Evolutionary conservation across 2,888 invertebrate genomes (phyloP), one percentile per base, ranked within the genome.

Genomic region (Lissocephala sabroskyi): DNA sequence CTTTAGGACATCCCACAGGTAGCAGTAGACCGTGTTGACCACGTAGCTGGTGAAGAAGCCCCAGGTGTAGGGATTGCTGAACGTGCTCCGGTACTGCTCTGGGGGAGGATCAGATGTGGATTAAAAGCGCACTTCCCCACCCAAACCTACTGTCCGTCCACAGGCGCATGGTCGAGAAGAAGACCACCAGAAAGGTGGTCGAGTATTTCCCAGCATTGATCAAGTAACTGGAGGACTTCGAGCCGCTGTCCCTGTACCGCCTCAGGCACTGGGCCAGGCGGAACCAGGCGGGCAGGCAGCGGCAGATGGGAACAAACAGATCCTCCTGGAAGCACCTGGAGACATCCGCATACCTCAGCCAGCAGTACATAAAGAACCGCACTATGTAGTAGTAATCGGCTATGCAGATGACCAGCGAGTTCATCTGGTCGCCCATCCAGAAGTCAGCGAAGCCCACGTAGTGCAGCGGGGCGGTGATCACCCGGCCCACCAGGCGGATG

Each of bases 161-260:
- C 0, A 14, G 11, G 3, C 75, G 71, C 9, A 95, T 83, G 1
- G 92, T 91, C 1, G 90, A 86, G 70, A 96, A 95, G 13, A 94
- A 86, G 4, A 97, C 93, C 7, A 97, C 96, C 52, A 97, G 91
- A 86, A 98, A 98, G 0, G 97, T 94, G 0, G 97, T 96, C 1
- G 84, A 97, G 82, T 99, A 99, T 85, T 99, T 99, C 46, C 94
- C 96, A 2, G 98, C 98, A 86, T 99, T 99, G 1, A 93, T 92
- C 37, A 99, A 87, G 86, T 98, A 98, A 1, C 96, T 96, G 85
- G 94, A 94, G 1, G 92, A 92, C 79, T 95, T 94, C 3, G 66
- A 73, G 59, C 89, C 89, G 1, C 96, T 95, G 85, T 99, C 98
- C 3, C 94, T 87, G 84, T 97, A 99, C 45, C 98, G 92, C 1